These are phyloP conservation scores for Polypterus bichir DNA, from an alignment of 2,113 vertebrate species.

Conservation along the genomic window DNA sequence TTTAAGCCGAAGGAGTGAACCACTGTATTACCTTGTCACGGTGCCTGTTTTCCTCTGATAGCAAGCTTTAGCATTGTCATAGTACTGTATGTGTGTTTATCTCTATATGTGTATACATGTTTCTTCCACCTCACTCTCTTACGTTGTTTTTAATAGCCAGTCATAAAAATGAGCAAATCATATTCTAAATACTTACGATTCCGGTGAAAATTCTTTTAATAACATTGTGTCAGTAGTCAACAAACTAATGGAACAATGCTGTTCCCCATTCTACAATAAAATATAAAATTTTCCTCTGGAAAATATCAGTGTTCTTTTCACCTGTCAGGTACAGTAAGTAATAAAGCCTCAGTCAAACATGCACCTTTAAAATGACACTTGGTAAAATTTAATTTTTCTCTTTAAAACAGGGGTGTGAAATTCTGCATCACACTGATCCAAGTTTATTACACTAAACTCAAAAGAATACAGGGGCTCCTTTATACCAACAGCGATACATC, in stretches of 20 bases:
- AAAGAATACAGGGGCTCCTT: too few relatives aligned
- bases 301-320: not conserved
- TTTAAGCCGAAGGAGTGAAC: slow-evolving; percentile 8
- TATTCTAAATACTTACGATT: not conserved
- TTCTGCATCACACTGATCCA: not conserved
- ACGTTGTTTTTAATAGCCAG: too few relatives aligned
- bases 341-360: not conserved
- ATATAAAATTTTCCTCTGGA: not conserved
- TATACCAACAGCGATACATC: too few relatives aligned
- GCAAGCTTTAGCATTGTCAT: slow-evolving; percentile 14
- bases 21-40: slow-evolving; percentile 11
- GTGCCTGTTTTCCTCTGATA: slow-evolving; percentile 17
- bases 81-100: slow-evolving; percentile 8
- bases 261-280: not conserved
- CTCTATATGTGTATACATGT: too few relatives aligned
- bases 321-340: not conserved
- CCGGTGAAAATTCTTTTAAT: not conserved
- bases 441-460: too few relatives aligned
- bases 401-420: not conserved
- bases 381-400: not conserved
- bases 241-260: not conserved
- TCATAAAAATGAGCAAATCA: too few relatives aligned
- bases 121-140: too few relatives aligned
- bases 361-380: not conserved
- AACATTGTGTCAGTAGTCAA: not conserved